Base-by-base conservation (phyloP, 2,113 vertebrate species). In the Stomatorhinus ivindoensis region DNA sequence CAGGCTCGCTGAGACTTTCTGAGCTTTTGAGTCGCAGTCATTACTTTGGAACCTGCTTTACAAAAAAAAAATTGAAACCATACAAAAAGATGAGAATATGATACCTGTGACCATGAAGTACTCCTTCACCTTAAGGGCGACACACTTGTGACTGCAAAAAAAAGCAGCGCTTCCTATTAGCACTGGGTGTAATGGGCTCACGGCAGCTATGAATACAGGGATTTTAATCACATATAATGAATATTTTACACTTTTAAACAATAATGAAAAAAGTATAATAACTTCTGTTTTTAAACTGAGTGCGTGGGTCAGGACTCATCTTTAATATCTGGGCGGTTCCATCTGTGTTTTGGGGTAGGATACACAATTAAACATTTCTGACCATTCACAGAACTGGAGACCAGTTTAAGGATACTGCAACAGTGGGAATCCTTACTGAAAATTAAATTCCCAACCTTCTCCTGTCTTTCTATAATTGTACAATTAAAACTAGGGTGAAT, bases 1-100 rank as follows among this genome's bases (percentile, higher is more conserved):
- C 89, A 89, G 91, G 93, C 94, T 94, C 94, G 88, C 90, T 92
- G 90, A 94, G 95, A 95, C 92, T 96, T 96, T 93, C 90, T 84
- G 89, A 90, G 82, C 89, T 42, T 55, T 88, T 92, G 35, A 83
- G 48, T 11, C 1, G 3, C 21, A 47, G 19, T n/a, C 44, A 46
- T 46, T 24, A 84, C 39, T 44, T n/a, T 84, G 15, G 21, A 80
- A 80, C 13, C 73, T 42, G 69, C 69, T 39, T 17, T 39, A 39
- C 3, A 35, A 76, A 76, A 39, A 73, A 35, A 73, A 73, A 35
- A 17, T 73, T 0, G 21, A 35, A 39, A 39, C 69, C 13, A 39
- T 80, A 39, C 35, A 80, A 80, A 80, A 80, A 80, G 35, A 80
- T 27, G 31, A 80, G 13, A 84, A 44, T 21, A n/a, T 47, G 82